Evolutionary conservation across 2,888 invertebrate genomes (phyloP).

Genomic region (Acleris laterana): DNA sequence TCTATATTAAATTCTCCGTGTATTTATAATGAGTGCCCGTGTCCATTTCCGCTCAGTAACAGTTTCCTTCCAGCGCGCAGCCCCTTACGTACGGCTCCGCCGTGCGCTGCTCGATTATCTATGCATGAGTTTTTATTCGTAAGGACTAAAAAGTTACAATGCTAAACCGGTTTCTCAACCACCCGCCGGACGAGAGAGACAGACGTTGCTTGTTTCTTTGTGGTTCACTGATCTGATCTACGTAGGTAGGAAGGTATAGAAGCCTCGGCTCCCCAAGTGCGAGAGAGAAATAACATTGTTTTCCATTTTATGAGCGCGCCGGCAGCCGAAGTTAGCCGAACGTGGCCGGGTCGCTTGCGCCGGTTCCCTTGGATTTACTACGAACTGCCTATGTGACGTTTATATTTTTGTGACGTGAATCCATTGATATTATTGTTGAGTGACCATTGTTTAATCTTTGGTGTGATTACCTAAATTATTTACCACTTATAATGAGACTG

Average conservation of each 20-base stretch:
- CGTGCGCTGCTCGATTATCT: slow-evolving; percentile 63
- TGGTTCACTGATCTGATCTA: slow-evolving; percentile 78
- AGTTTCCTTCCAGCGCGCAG: slow-evolving; percentile 68
- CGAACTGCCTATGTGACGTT: slow-evolving; percentile 52
- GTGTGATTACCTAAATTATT: slow-evolving; percentile 3
- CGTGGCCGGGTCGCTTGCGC: slow-evolving; percentile 64
- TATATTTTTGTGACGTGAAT: slow-evolving; percentile 65
- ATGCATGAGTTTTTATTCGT: slow-evolving; percentile 74
- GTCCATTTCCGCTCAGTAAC: slow-evolving; percentile 77
- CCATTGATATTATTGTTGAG: slow-evolving; percentile 68
- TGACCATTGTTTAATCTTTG: slow-evolving; percentile 45
- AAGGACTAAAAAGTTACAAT: slow-evolving; percentile 71
- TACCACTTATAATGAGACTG: not conserved
- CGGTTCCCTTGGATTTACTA: slow-evolving; percentile 55
- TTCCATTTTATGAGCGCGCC: slow-evolving; percentile 50
- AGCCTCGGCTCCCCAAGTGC: slow-evolving; percentile 44
- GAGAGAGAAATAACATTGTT: slow-evolving; percentile 57
- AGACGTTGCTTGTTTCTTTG: slow-evolving; percentile 74
- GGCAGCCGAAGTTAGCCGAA: slow-evolving; percentile 59
- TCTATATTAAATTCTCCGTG: slow-evolving; percentile 52
- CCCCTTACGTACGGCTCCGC: slow-evolving; percentile 61
- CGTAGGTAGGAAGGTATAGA: slow-evolving; percentile 33
- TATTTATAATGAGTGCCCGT: slow-evolving; percentile 54
- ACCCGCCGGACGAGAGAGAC: slow-evolving; percentile 67
- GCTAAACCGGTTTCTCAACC: slow-evolving; percentile 69